phyloP scores from a whole-genome alignment of 2,797 vertebrate species.

The Spheniscus humboldti region DNA sequence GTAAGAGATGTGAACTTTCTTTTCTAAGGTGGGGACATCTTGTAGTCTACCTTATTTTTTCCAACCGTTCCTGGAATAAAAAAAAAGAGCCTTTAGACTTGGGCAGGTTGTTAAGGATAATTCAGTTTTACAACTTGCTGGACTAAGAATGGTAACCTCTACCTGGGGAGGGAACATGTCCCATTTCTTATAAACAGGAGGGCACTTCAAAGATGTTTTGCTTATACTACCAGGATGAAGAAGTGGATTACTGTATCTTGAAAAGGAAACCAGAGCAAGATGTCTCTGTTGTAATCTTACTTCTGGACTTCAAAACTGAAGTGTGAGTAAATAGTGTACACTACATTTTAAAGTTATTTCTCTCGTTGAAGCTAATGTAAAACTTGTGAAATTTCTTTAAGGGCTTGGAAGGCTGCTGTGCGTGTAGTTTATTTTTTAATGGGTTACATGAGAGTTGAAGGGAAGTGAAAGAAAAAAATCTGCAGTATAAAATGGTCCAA shows the following conservation, averaged over 20 bases:
- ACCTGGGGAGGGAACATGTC: accelerated
- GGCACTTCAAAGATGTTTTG: neutral
- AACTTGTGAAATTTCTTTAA: neutral
- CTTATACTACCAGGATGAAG: conserved; percentile 76
- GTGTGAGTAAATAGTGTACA: conserved; percentile 66
- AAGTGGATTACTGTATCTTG: conserved; percentile 80
- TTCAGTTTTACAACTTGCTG: neutral
- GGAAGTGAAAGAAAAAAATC: neutral
- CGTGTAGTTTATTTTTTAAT: neutral
- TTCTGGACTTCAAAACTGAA: conserved; percentile 72
- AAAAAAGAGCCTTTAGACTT: accelerated
- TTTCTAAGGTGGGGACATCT: neutral
- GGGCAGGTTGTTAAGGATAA: neutral
- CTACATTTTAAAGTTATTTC: neutral
- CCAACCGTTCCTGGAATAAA: too few species aligned
- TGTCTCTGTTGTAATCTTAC: conserved; percentile 76
- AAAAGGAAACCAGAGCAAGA: conserved; percentile 70
- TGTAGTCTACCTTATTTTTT: too few species aligned
- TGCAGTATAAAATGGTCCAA: neutral
- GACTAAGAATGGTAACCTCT: neutral
- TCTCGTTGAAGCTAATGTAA: neutral
- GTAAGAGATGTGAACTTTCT: neutral
- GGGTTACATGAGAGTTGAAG: neutral
- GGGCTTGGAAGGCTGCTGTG: neutral
- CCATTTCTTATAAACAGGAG: neutral